Evolutionary conservation across 1,140 invertebrate genomes (phyloP).

Genomic region (Heliconius hewitsoni): DNA sequence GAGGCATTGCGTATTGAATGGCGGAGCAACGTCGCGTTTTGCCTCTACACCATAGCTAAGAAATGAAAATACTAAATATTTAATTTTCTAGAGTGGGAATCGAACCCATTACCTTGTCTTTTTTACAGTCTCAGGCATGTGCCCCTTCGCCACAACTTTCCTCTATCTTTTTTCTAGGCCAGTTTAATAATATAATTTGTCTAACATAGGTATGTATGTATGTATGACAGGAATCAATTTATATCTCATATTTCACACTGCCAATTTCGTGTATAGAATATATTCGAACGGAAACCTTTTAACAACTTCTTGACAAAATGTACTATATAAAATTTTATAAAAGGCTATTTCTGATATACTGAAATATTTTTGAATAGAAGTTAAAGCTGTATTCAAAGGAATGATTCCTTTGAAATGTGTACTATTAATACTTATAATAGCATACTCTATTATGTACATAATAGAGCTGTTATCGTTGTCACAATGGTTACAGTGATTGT

Average conservation of each 20-base stretch:
- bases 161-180: no score
- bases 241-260: neutral
- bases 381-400: neutral
- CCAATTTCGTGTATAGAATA: neutral
- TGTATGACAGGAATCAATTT: neutral
- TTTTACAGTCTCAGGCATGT: no score
- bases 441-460: neutral
- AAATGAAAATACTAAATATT: no score
- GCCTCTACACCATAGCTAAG: no score
- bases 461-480: neutral
- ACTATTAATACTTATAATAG: neutral
- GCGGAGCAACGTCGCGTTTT: no score
- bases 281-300: neutral
- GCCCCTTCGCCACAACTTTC: no score
- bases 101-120: no score
- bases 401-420: neutral
- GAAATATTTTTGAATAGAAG: conserved; percentile 10
- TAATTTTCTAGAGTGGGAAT: no score
- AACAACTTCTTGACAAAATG: neutral
- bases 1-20: no score
- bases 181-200: no score
- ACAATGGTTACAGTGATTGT: neutral
- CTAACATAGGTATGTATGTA: no score
- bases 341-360: neutral
- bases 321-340: conserved; percentile 7